Base-by-base conservation (phyloP, 2,113 vertebrate genomes). In the Hydrolagus affinis region DNA sequence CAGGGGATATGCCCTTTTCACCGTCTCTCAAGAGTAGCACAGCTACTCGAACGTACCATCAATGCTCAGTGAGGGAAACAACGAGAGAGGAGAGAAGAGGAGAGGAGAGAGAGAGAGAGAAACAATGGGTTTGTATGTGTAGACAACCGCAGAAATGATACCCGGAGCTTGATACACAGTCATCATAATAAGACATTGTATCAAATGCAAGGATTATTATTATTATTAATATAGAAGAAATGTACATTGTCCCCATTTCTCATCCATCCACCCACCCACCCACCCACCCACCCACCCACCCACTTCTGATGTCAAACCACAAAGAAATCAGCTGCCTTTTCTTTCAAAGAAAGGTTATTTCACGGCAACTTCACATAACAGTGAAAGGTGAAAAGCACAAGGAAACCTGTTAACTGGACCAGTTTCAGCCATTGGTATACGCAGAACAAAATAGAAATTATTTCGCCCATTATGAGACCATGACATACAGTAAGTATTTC, bases 11-110 rank as follows among this genome's bases (percentile, higher is more conserved):
- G 66, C 30, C 60, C 77, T 64, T 83, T 83, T 83, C 64, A 66
- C 23, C 66, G 59, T 83, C 78, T 83, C 60, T n/a, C 30, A 28
- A 68, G 14, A 62, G 62, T 32, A 83, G 32, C 15, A 19, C 78
- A 83, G 8, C 64, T 83, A 83, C 60, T 64, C 12, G 10, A 75
- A 80, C 77, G 30, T n/a, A 64, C 66, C 78, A 66, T 62, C 25
- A 15, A 64, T 11, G 60, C 62, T 83, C 15, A 68, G 59, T 80
- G 28, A 77, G n/a, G n/a, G 10, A 80, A 83, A 30, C 30, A 66
- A 60, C 60, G 78, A 83, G 78, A 59, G 30, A 83, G 78, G 32
- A 62, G 30, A 80, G 78, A 60, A 83, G 78, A 59, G 30, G 78
- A 66, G 28, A 23, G 30, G 78, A 62, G 78, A 83, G 78, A 25